Base-by-base conservation (phyloP, 2,113 vertebrate species). In the Saguinus imperator region DNA sequence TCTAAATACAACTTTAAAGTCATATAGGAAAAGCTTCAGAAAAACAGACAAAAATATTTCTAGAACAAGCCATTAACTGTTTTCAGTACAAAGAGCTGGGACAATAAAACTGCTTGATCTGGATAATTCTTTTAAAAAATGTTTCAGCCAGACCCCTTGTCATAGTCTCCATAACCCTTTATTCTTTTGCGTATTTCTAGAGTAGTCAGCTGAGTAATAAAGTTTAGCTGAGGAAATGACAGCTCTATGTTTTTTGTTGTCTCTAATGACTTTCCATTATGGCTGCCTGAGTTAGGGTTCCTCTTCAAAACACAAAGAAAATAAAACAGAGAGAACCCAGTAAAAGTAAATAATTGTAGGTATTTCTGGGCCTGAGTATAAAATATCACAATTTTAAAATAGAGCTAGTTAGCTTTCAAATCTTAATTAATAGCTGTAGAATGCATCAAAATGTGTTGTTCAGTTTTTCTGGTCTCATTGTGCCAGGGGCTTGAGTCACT, bases 321-420 rank as follows among this genome's bases (percentile, higher is more conserved):
- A 88, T 11, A 93, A 91, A 96, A 94, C 82, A 90, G 40, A 61
- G 37, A 91, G 20, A 91, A 64, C 14, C 2, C 52, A 45, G 94
- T 92, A 87, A 84, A 94, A 95, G 84, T 87, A 45, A 96, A 87
- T 87, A 85, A 95, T 92, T 35, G 14, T 27, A 27, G 25, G 17
- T 93, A 90, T 97, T 96, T 96, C 45, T 95, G 29, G 52, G 80
- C 77, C 64, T 90, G 91, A 75, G 48, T 50, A 96, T 43, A 84
- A 96, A 96, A 96, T 79, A 68, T 94, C 25, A 6, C 95, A 97
- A 86, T 81, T 75, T n/a, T 97, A 45, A 1, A 87, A 87, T 79
- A 94, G 37, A 90, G 0, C 10, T 95, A 80, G 29, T n/a, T 93
- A 86, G n/a, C 37, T 94, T 70, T 95, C 75, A 94, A 79, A 81